A percentile compares a stretch with the other conserved stretches of the same genome.
Evolutionary conservation across 1,140 invertebrate genomes (phyloP).

Genomic region (Caerostris extrusa): DNA sequence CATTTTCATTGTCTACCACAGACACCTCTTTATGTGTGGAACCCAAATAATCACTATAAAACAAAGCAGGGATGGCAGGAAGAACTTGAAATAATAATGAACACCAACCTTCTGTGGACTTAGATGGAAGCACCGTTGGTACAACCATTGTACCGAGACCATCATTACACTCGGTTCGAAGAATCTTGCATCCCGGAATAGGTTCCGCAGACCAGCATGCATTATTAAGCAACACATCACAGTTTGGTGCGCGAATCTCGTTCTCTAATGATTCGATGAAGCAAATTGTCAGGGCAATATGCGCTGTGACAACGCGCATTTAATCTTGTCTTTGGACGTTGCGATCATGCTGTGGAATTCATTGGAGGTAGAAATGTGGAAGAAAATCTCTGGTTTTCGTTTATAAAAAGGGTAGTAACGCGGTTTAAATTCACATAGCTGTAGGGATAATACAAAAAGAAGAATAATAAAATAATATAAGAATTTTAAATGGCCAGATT

Average conservation of each 20-base stretch:
- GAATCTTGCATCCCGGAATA: conserved; percentile 6
- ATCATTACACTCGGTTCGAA: conserved; percentile 35
- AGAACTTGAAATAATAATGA: neutral
- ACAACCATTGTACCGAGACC: neutral
- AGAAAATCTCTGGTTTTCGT: too few species aligned
- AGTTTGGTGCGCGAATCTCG: conserved; percentile 7
- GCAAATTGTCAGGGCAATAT: neutral
- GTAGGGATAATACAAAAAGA: too few species aligned
- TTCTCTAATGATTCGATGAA: conserved; percentile 23
- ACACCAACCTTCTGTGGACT: neutral
- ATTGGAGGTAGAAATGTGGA: too few species aligned
- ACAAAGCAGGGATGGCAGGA: neutral
- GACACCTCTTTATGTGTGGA: too few species aligned
- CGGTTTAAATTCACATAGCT: too few species aligned
- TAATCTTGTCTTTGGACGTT: neutral
- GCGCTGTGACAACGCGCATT: too few species aligned
- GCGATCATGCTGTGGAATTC: too few species aligned
- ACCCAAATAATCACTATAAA: too few species aligned
- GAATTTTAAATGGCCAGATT: too few species aligned
- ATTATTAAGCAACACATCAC: conserved; percentile 31
- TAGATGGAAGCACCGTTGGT: neutral
- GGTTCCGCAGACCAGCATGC: neutral
- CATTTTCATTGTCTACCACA: too few species aligned
- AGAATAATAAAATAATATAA: too few species aligned
- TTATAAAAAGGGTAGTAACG: too few species aligned